phyloP scores from a whole-genome alignment of 1,140 invertebrate species.

The Dreissena rostriformis region DNA sequence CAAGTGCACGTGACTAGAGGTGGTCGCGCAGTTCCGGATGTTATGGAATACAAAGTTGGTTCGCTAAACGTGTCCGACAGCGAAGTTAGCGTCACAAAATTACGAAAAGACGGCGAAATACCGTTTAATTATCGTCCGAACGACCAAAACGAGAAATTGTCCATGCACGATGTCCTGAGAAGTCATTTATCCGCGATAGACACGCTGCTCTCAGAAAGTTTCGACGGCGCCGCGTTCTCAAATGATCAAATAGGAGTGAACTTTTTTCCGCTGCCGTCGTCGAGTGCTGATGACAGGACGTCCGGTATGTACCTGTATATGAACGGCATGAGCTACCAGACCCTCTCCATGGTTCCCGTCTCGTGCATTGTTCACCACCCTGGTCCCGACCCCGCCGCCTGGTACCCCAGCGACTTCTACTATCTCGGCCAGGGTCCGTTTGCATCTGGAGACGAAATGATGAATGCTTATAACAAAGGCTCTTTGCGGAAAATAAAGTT shows the following conservation, averaged over 20 bases:
- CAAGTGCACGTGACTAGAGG: constrained; percentile 23
- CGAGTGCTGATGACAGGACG: constrained; percentile 11
- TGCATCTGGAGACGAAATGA: constrained; percentile 10
- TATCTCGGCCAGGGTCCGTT: constrained; percentile 46
- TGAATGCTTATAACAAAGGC: constrained; percentile 13
- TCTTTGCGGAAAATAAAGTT: constrained; percentile 24
- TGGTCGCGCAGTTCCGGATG: not conserved
- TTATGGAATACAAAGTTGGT: constrained; percentile 55
- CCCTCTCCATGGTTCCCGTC: constrained; percentile 31
- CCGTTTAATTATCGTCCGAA: constrained; percentile 39
- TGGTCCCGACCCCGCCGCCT: constrained; percentile 6
- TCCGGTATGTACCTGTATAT: constrained; percentile 21
- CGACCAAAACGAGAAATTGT: not conserved
- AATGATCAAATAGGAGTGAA: not conserved
- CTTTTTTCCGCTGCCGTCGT: not conserved
- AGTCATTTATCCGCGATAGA: constrained; percentile 10
- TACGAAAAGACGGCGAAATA: constrained; percentile 40
- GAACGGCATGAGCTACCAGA: not conserved
- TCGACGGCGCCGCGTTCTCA: constrained; percentile 33
- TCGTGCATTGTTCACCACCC: constrained; percentile 45
- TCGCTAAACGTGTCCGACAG: constrained; percentile 8
- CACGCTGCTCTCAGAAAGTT: constrained; percentile 25
- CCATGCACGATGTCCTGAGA: not conserved
- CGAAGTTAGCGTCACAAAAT: constrained; percentile 16
- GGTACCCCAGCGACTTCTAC: constrained; percentile 46